These are phyloP conservation scores for Athene cunicularia DNA, from an alignment of 2,113 vertebrate genomes.

Conservation along the genomic window DNA sequence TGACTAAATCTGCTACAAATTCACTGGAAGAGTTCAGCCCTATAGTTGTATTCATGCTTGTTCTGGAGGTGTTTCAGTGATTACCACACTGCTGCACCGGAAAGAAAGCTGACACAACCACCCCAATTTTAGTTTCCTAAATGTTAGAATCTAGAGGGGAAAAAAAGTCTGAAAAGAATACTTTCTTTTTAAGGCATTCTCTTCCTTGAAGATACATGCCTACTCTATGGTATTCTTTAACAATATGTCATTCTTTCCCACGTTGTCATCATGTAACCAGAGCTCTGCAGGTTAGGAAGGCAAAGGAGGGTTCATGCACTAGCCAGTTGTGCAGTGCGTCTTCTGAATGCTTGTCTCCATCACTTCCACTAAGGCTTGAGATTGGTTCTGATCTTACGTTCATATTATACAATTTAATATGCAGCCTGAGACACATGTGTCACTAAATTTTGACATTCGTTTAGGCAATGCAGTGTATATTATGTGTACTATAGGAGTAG, in stretches of 20 bases:
- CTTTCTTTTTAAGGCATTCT: not conserved
- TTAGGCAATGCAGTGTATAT: not conserved
- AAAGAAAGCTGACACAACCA: not conserved
- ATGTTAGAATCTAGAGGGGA: too few relatives aligned
- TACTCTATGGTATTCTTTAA: too few relatives aligned
- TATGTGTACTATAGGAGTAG: not conserved
- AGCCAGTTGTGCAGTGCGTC: not conserved
- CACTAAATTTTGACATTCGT: rapidly evolving
- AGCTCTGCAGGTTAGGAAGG: not conserved
- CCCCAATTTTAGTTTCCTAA: not conserved
- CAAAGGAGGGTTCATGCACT: too few relatives aligned
- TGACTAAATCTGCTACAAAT: not conserved
- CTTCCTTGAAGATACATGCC: too few relatives aligned
- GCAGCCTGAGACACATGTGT: not conserved
- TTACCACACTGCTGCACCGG: not conserved
- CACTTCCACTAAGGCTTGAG: not conserved
- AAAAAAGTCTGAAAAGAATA: not conserved
- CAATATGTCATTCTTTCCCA: not conserved
- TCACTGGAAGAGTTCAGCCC: not conserved
- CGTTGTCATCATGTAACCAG: rapidly evolving
- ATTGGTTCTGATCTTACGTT: too few relatives aligned
- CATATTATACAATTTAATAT: too few relatives aligned
- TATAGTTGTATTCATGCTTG: not conserved
- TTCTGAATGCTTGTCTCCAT: not conserved
- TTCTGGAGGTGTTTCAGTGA: not conserved